Conservation (phyloP, 2,888 invertebrate genomes). For the Chrysolina oricalcia region DNA sequence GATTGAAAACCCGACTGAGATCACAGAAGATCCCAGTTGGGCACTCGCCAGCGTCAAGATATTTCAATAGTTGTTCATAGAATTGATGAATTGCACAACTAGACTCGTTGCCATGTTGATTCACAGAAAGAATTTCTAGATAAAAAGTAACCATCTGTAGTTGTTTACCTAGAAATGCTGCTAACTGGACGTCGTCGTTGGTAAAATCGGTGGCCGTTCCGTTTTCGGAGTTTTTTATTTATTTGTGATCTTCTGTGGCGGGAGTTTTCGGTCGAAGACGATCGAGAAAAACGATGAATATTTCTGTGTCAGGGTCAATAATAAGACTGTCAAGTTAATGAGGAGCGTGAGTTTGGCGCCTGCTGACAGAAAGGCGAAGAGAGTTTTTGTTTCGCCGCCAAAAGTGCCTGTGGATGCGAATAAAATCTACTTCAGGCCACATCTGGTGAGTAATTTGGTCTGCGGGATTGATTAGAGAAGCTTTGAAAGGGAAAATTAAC, state of each 20-base stretch:
- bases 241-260: conserved; percentile 66
- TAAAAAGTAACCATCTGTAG: conserved; percentile 25
- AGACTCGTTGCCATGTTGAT: no score
- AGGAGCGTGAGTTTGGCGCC: conserved; percentile 62
- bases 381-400: conserved; percentile 62
- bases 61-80: no score
- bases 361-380: conserved; percentile 55
- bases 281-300: conserved; percentile 67
- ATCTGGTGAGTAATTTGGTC: conserved; percentile 44
- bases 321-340: conserved; percentile 64
- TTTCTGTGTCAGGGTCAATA: conserved; percentile 64
- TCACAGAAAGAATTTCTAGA: no score
- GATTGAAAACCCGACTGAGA: no score
- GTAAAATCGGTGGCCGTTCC: conserved; percentile 17
- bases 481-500: no score
- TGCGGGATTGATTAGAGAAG: no score
- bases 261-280: conserved; percentile 67
- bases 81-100: no score
- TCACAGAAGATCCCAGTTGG: no score
- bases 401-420: conserved; percentile 59
- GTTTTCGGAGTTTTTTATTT: conserved; percentile 12
- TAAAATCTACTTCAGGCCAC: conserved; percentile 46
- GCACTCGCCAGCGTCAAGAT: no score
- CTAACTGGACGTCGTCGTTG: conserved; percentile 37
- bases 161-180: conserved; percentile 40